Evolutionary conservation across 2,113 vertebrate species (phyloP).

Genomic region (Glaucidium brasilianum): DNA sequence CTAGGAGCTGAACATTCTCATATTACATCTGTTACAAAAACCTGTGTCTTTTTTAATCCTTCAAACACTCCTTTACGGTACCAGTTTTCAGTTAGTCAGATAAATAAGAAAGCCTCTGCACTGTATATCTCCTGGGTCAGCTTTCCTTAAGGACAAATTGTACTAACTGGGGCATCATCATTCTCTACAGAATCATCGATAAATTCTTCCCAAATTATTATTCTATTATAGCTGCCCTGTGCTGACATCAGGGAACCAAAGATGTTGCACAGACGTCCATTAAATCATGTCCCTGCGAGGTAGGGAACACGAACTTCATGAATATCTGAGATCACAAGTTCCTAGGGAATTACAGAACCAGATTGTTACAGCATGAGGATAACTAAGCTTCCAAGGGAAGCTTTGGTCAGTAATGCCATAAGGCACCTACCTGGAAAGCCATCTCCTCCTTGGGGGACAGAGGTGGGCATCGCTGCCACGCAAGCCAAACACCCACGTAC

Average conservation of each 20-base stretch:
- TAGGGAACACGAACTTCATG: fast-evolving
- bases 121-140: neutral
- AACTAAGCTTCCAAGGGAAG: neutral
- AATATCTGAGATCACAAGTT: neutral
- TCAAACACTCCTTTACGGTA: neutral
- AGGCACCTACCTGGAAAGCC: neutral
- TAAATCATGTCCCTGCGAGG: neutral
- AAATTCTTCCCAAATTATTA: neutral
- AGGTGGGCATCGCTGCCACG: fast-evolving
- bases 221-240: neutral
- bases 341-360: neutral
- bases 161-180: neutral
- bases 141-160: neutral
- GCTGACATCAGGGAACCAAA: neutral
- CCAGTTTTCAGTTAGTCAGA: neutral
- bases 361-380: neutral
- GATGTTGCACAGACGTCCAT: neutral
- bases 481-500: fast-evolving
- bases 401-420: neutral
- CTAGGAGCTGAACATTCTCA: neutral
- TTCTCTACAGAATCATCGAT: neutral
- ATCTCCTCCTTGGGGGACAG: neutral
- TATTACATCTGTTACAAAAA: neutral
- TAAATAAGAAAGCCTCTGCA: neutral
- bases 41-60: neutral